Evolutionary conservation across 2,113 vertebrate species (phyloP).

Genomic region (Hydrolagus affinis): DNA sequence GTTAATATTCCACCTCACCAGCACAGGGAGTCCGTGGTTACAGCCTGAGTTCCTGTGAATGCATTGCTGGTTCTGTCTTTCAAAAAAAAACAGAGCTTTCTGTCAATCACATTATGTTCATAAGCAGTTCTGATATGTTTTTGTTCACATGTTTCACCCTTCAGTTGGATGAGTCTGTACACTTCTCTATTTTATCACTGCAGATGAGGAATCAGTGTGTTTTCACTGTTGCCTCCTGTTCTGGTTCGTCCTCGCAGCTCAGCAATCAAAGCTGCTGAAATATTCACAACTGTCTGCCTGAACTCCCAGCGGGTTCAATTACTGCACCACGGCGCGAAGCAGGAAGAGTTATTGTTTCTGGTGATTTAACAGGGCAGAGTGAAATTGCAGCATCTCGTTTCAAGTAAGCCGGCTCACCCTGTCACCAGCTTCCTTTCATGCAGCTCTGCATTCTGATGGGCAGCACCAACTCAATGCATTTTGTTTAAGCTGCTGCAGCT

Average conservation of each 20-base stretch:
- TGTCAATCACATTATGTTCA: too few relatives aligned
- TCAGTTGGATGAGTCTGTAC: not conserved
- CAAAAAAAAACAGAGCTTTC: too few relatives aligned
- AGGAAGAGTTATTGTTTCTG: not conserved
- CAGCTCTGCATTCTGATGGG: not conserved
- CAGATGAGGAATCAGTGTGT: not conserved
- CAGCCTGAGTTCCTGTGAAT: too few relatives aligned
- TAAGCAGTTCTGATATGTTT: not conserved
- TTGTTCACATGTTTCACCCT: not conserved
- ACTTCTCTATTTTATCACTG: not conserved
- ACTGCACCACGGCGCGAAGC: not conserved
- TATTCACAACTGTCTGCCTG: conserved; percentile 6
- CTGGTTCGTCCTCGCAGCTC: conserved; percentile 15
- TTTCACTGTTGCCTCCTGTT: conserved; percentile 2
- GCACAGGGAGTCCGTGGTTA: too few relatives aligned
- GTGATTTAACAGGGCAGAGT: not conserved
- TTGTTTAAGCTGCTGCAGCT: not conserved
- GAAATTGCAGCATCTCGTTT: not conserved
- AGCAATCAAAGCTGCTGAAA: not conserved
- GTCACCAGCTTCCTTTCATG: not conserved
- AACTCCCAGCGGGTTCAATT: conserved; percentile 34
- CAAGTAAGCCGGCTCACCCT: too few relatives aligned
- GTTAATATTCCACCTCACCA: too few relatives aligned
- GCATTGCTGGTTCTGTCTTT: too few relatives aligned
- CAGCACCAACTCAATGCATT: not conserved